Conservation (phyloP, 2,113 vertebrate species). For the Alces alces region DNA sequence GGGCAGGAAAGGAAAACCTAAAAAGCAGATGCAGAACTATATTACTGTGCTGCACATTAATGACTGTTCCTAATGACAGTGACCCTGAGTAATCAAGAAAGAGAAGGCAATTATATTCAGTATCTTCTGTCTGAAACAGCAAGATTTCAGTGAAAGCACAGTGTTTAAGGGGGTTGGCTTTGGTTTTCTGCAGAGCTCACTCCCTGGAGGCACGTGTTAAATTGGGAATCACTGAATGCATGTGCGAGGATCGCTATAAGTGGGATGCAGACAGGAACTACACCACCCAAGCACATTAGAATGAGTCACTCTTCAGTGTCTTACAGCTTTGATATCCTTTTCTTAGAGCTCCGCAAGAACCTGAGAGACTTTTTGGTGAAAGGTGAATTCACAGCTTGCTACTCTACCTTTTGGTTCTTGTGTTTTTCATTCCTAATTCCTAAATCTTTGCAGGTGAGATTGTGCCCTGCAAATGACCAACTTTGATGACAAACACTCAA, state of each 20-base stretch:
- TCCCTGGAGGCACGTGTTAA: not conserved
- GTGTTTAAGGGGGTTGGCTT: not conserved
- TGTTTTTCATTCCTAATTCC: not conserved
- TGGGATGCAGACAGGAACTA: not conserved
- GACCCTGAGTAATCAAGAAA: not conserved
- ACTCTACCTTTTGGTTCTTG: not conserved
- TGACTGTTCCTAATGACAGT: not conserved
- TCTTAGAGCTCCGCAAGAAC: not conserved
- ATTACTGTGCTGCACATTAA: not conserved
- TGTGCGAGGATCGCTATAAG: not conserved
- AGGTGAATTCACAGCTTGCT: not conserved
- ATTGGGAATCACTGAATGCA: not conserved
- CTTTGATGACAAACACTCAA: conserved; percentile 66
- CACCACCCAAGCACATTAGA: not conserved
- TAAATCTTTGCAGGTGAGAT: conserved; percentile 31
- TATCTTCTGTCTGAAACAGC: not conserved
- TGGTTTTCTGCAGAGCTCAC: not conserved
- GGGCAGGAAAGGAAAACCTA: conserved; percentile 1
- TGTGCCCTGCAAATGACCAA: conserved; percentile 64
- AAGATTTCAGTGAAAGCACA: not conserved
- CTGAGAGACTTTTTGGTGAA: not conserved
- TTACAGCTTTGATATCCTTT: not conserved
- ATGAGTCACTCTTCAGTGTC: not conserved
- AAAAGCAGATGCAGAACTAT: not conserved
- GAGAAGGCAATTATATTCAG: not conserved